Evolutionary conservation across 2,797 vertebrate genomes (phyloP).

Genomic region (Cossypha polioptera): DNA sequence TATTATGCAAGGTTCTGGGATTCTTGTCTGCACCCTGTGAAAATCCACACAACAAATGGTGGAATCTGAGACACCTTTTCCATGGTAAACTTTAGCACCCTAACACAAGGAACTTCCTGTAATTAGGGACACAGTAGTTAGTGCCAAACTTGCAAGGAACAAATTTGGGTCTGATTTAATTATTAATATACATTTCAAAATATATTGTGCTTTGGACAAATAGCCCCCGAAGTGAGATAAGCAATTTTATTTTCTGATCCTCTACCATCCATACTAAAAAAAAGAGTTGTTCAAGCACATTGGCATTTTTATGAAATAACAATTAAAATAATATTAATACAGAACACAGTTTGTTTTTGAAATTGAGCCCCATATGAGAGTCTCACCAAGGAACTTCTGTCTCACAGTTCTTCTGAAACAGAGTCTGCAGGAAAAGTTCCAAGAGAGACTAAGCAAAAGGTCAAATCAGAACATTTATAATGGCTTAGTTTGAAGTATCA

Average conservation of each 20-base stretch:
- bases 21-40: background rate
- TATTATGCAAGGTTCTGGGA: background rate
- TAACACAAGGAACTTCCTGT: background rate
- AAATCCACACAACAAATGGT: conserved; percentile 23
- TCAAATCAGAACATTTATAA: background rate
- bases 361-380: background rate
- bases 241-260: background rate
- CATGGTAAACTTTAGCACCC: background rate
- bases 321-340: background rate
- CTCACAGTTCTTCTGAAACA: background rate
- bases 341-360: background rate
- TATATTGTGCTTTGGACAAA: background rate
- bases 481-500: background rate
- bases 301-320: background rate
- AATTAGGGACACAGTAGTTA: background rate
- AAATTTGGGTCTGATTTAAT: background rate
- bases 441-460: background rate
- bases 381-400: background rate
- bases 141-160: background rate
- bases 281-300: background rate
- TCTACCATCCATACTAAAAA: background rate
- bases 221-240: background rate
- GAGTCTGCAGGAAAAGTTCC: background rate
- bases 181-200: background rate
- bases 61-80: background rate